These are phyloP conservation scores for Mimas tiliae DNA, from an alignment of 2,888 invertebrate genomes.

Conservation along the genomic window DNA sequence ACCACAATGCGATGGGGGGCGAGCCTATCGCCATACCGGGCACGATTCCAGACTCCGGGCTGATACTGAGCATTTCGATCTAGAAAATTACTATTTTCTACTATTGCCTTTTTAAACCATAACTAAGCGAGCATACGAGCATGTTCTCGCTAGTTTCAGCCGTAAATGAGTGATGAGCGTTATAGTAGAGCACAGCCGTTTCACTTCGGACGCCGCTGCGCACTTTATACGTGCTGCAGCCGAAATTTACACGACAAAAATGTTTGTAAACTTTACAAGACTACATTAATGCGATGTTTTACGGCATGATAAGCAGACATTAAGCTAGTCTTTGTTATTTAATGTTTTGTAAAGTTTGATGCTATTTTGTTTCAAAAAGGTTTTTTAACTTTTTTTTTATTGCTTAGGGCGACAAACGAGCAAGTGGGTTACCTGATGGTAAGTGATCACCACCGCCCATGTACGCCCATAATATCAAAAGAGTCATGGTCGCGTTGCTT, in stretches of 20 bases:
- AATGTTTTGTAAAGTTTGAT: not conserved
- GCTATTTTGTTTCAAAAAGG: not conserved
- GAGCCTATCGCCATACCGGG: too few relatives aligned
- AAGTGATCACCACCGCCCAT: too few relatives aligned
- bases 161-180: not conserved
- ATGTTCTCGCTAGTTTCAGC: not conserved
- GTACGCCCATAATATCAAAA: too few relatives aligned
- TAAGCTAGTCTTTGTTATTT: not conserved
- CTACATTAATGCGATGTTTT: not conserved
- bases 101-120: too few relatives aligned
- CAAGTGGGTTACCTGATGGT: too few relatives aligned
- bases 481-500: too few relatives aligned
- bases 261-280: not conserved
- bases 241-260: slow-evolving; percentile 10
- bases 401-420: too few relatives aligned
- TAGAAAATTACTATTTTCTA: too few relatives aligned
- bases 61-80: too few relatives aligned
- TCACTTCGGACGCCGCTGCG: slow-evolving; percentile 3
- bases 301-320: not conserved
- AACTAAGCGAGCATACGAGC: not conserved
- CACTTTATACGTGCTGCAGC: not conserved
- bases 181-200: not conserved
- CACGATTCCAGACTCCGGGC: too few relatives aligned
- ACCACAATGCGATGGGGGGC: too few relatives aligned
- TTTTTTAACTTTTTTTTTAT: too few relatives aligned